Conservation (phyloP, 2,888 invertebrate species). For the Azorinus chamasolen region DNA sequence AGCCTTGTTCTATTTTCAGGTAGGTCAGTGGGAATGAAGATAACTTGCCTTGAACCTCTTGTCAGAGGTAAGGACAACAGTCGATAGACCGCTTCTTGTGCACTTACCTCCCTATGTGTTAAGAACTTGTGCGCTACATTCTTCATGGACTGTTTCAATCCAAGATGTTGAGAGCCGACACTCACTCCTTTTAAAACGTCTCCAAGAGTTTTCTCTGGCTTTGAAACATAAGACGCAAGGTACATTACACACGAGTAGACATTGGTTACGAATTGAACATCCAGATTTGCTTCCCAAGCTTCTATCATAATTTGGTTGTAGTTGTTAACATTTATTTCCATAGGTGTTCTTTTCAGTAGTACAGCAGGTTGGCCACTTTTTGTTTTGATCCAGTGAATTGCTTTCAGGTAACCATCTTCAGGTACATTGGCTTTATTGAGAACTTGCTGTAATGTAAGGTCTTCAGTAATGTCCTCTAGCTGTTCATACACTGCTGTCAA, state of each 20-base stretch:
- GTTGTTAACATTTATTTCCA: conserved; percentile 19
- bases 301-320: conserved; percentile 35
- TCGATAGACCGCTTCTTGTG: conserved; percentile 58
- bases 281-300: conserved; percentile 53
- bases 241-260: conserved; percentile 60
- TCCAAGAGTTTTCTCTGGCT: conserved; percentile 53
- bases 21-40: conserved; percentile 45
- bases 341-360: conserved; percentile 26
- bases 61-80: conserved; percentile 40
- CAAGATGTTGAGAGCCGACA: conserved; percentile 28
- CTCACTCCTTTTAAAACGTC: conserved; percentile 44
- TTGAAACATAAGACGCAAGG: conserved; percentile 55
- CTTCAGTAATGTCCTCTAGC: conserved; percentile 5
- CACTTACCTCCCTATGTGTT: conserved; percentile 51
- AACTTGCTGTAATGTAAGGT: conserved; percentile 17
- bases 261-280: conserved; percentile 61
- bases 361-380: conserved; percentile 50
- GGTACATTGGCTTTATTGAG: conserved; percentile 29
- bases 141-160: conserved; percentile 26
- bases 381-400: conserved; percentile 45
- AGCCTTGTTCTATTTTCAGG: conserved; percentile 44
- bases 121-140: conserved; percentile 50
- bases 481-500: conserved; percentile 31
- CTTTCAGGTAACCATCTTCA: conserved; percentile 27
- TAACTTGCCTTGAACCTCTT: conserved; percentile 19